Evolutionary conservation across 2,888 invertebrate species (phyloP).

Genomic region (Lymantria monacha): DNA sequence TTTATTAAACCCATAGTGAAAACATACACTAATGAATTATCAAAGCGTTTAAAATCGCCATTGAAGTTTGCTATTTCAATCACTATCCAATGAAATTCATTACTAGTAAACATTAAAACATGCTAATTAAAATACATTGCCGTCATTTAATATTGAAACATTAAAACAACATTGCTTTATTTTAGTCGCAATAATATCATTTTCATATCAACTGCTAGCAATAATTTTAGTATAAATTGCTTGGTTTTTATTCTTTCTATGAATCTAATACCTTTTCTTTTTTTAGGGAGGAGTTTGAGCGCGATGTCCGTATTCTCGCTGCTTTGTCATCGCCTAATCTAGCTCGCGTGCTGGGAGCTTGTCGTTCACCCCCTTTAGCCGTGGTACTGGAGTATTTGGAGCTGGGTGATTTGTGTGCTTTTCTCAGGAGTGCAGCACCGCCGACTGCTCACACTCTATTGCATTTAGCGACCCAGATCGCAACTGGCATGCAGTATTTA

Average conservation of each 20-base stretch:
- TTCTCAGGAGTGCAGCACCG: conserved; percentile 87
- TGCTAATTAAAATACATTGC: too few relatives aligned
- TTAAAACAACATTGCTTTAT: too few relatives aligned
- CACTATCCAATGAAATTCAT: too few relatives aligned
- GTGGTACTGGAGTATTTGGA: conserved; percentile 93
- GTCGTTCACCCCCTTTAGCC: conserved; percentile 88
- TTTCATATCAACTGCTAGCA: too few relatives aligned
- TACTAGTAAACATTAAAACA: too few relatives aligned
- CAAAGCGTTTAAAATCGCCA: too few relatives aligned
- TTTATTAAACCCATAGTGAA: too few relatives aligned
- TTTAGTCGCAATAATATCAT: too few relatives aligned
- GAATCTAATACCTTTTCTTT: background rate
- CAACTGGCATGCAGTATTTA: conserved; percentile 94
- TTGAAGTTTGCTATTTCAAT: too few relatives aligned
- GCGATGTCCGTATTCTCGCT: conserved; percentile 92
- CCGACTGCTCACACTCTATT: conserved; percentile 86
- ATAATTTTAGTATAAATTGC: background rate
- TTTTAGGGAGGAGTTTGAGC: conserved; percentile 90
- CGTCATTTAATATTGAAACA: too few relatives aligned
- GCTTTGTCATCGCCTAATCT: conserved; percentile 91
- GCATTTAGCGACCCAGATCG: conserved; percentile 93
- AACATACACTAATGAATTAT: too few relatives aligned
- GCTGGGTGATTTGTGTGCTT: conserved; percentile 91
- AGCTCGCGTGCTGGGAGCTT: conserved; percentile 89
- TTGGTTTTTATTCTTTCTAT: background rate